Base-by-base conservation (phyloP, 2,888 invertebrate species). In the Trissoscelio sp. region DNA sequence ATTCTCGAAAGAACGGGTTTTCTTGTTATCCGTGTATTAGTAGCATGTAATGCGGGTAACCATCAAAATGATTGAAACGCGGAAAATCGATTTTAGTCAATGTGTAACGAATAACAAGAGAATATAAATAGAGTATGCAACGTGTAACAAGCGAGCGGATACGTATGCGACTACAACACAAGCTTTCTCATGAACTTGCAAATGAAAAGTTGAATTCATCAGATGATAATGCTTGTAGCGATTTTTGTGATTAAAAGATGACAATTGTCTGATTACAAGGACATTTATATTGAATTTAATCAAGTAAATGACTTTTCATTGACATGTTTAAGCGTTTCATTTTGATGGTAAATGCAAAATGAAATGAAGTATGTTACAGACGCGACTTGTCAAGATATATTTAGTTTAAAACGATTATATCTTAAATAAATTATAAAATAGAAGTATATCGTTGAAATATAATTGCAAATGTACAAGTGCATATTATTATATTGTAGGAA, bases 61-160 rank as follows among this genome's bases (percentile, higher is more conserved):
- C 58, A 58, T 58, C 42, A 42, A 42, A 58, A 24, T 58, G 58
- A 58, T 58, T 39, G 58, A 58, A 58, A 42, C 12, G 24, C 24
- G 58, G 39, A 58, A 58, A 58, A 58, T 58, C 42, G 42, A 58
- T 58, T 42, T 42, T 58, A 58, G 58, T 42, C 58, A 58, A 58
- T 6, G 58, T 58, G 24, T 58, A 58, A 58, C 42, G 57, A 57
- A 57, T 58, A 42, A 58, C 24, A 24, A 42, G 58, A 11, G 58
- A 58, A 42, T 39, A 57, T 57, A 57, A 57, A 57, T 57, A 57
- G 57, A 18, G 12, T 20, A 22, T n/a, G 16, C 28, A 39, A 14
- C 39, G 42, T 16, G 39, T 39, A 39, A 39, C 57, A 14, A 9
- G n/a, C 34, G 34, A 55, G 34, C 55, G 12, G 7, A 34, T 31